Evolutionary conservation across 2,797 vertebrate genomes (phyloP), one percentile per base, ranked within the genome.

Genomic region (Thamnophis elegans): DNA sequence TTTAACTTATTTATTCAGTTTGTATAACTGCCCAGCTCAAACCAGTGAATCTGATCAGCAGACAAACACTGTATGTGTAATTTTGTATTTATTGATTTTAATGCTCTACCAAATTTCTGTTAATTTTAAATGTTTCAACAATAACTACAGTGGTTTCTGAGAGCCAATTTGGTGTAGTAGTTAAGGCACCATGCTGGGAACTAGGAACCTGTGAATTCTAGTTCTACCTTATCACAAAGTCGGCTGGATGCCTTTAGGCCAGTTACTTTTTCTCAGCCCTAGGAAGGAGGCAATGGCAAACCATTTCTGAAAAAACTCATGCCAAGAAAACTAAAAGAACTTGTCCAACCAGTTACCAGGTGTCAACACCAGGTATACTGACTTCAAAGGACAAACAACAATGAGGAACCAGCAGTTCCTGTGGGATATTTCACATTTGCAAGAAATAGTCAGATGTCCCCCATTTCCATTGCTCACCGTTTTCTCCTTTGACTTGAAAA

Each of bases 401-500:
- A 78, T 42, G 42, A 60, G 28, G 51, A 26, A 53, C 1, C 47
- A 2, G 55, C 53, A 58, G 13, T 78, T 26, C 42, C 28, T 36
- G 14, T 55, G 47, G 73, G 1, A 32, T 54, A 51, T 26, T 51
- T 60, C n/a, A 47, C 36, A 32, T 28, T 13, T 53, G 16, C 13
- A 36, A 20, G 3, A 53, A 56, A 26, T 73, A 59, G 28, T 51
- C 73, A 0, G 14, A 90, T 92, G 82, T 47, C 51, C 42, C 90
- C 20, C 62, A 91, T 59, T 9, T 22, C 78, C 65, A 2, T 14
- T 94, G 92, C 97, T 97, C 89, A 99, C 98, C 16, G 97, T 98
- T 95, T 98, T 98, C 97, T 98, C 98, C 16, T 68, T 95, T 0
- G 96, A 98, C 92, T 98, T 97, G 95, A 98, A 98, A 96, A 98